These are phyloP conservation scores for Dermochelys coriacea DNA, from an alignment of 2,797 vertebrate species.

Conservation along the genomic window DNA sequence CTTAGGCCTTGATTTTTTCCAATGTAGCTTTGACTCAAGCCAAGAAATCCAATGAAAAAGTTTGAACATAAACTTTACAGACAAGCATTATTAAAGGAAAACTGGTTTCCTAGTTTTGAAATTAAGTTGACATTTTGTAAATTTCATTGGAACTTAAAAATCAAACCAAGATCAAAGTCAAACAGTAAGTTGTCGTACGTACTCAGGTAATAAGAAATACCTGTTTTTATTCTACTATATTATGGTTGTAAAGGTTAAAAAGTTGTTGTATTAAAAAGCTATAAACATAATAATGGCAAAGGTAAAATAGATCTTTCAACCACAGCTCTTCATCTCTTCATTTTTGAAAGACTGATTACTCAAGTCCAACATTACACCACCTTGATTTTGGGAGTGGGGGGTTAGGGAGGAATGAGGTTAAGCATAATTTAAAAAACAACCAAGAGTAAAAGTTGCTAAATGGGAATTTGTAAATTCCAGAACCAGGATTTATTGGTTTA, in stretches of 20 bases:
- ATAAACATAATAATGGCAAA: neutral
- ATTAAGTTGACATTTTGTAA: neutral
- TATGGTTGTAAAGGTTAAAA: neutral
- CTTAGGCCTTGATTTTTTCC: neutral
- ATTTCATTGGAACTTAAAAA: constrained; percentile 17
- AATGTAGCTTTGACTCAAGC: neutral
- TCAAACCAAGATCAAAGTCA: neutral
- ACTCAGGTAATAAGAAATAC: neutral
- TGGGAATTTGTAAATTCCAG: neutral
- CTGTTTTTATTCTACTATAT: neutral
- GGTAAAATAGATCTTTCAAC: neutral
- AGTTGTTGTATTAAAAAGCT: neutral
- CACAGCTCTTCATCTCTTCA: neutral
- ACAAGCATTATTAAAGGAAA: neutral
- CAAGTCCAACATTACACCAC: neutral
- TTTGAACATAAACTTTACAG: neutral
- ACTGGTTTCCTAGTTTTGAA: neutral
- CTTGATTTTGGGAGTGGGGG: neutral
- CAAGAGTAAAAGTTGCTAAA: neutral
- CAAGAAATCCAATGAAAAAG: neutral
- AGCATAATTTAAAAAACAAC: neutral
- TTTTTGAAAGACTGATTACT: neutral
- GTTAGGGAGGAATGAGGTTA: neutral
- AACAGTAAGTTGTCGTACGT: neutral
- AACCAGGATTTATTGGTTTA: neutral